Base-by-base conservation (phyloP, 2,888 invertebrate genomes). In the Ormyrus labotus region DNA sequence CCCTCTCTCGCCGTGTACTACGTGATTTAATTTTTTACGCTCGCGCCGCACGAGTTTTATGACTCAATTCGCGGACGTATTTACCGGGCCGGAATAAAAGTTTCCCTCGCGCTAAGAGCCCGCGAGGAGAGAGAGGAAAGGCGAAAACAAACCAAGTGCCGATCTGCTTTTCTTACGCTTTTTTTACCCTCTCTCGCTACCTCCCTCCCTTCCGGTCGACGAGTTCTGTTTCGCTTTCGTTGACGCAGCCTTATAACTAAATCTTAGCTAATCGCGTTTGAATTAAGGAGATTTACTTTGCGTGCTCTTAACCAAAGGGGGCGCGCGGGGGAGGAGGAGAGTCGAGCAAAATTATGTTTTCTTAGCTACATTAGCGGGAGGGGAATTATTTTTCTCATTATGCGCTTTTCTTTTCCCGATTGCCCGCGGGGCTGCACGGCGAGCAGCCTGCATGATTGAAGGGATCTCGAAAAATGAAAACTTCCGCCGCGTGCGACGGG, bases 31-130 rank as follows among this genome's bases (percentile, higher is more conserved):
- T 78, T 81, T 81, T 81, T 81, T 81, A 74, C 76, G 57, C 69
- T 47, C 64, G 11, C 4, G 8, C 76, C 6, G 6, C 50, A 55
- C 61, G 65, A 70, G 70, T 74, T 78, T 81, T 81, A 81, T 70
- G 71, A 61, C 78, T 78, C 73, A 55, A 81, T 81, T 81, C 74
- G 70, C 81, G 73, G 65, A 53, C 55, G 81, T 77, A 70, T 81
- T 81, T 83, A 75, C 82, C 78, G 55, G 19, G 55, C 60, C 67
- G 82, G 80, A 80, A 81, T 82, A 77, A 81, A 82, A 83, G 78
- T 83, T 84, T 78, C 69, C 65, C 76, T 48, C 19, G 53, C 71
- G 57, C 57, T 48, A 10, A 61, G 67, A 67, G 69, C 64, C 48
- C 8, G n/a, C 60, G 64, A 65, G 58, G 68, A 60, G 19, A 19